These are phyloP conservation scores for Clarias laeviceps DNA, from an alignment of 2,797 vertebrate species.

Conservation along the genomic window DNA sequence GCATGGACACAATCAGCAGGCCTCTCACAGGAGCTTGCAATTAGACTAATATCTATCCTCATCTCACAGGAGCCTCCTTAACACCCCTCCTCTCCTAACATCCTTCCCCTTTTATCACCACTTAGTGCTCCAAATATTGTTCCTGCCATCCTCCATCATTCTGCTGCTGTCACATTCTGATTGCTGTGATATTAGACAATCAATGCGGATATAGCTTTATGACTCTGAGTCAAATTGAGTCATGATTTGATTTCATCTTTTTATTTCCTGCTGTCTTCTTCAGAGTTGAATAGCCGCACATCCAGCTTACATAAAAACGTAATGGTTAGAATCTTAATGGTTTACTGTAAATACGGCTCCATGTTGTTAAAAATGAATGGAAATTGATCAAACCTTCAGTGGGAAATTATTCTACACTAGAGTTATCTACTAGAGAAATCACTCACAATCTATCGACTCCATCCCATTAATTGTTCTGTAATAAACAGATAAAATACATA, in stretches of 20 bases:
- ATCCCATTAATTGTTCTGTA: neutral
- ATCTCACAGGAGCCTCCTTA: constrained; percentile 23
- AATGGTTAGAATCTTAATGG: neutral
- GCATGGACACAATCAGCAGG: constrained; percentile 15
- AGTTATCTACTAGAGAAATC: neutral
- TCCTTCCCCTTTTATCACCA: constrained; percentile 22
- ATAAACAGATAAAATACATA: neutral
- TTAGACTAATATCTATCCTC: constrained; percentile 42
- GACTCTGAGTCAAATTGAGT: constrained; percentile 36
- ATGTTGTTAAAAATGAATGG: neutral
- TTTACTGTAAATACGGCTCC: neutral
- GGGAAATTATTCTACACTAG: neutral
- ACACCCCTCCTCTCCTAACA: neutral
- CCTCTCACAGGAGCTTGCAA: constrained; percentile 35
- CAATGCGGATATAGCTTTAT: neutral
- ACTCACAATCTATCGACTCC: neutral
- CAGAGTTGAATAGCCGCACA: constrained; percentile 1
- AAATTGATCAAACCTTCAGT: neutral
- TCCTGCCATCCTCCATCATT: constrained; percentile 40
- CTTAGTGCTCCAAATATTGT: constrained; percentile 45
- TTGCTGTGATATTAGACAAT: constrained; percentile 47
- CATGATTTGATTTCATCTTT: constrained; percentile 29
- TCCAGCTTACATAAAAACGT: neutral
- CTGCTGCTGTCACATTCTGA: constrained; percentile 28
- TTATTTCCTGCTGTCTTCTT: constrained; percentile 22